These are phyloP conservation scores for Bagarius yarrelli DNA, from an alignment of 2,113 vertebrate genomes.

Conservation along the genomic window DNA sequence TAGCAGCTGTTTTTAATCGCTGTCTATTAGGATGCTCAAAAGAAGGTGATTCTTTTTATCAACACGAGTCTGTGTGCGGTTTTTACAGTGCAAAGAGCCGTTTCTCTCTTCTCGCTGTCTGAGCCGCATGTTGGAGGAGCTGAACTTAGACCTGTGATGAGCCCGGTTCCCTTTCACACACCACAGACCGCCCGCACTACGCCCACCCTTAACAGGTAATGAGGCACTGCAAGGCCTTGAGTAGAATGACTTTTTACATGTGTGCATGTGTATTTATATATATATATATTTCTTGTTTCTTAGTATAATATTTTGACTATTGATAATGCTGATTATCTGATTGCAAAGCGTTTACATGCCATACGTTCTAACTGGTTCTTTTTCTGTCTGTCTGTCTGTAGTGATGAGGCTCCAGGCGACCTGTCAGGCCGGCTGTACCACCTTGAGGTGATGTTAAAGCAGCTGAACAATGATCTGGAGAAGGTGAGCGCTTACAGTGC, in stretches of 20 bases:
- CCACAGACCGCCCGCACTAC: constrained; percentile 81
- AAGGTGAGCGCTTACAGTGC: constrained; percentile 69
- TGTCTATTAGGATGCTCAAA: too few relatives aligned
- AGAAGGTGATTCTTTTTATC: too few relatives aligned
- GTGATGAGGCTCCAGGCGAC: constrained; percentile 76
- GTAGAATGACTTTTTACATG: background rate
- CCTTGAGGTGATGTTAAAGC: constrained; percentile 86
- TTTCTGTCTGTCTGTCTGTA: constrained; percentile 55
- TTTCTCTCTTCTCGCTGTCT: constrained; percentile 84
- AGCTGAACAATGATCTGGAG: constrained; percentile 86
- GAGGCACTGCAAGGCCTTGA: background rate
- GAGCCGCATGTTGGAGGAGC: constrained; percentile 70
- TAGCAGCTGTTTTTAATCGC: too few relatives aligned
- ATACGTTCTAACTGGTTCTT: background rate
- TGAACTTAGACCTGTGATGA: constrained; percentile 70
- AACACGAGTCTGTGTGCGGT: background rate
- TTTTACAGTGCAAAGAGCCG: constrained; percentile 81
- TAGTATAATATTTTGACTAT: background rate
- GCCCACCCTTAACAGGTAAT: constrained; percentile 77
- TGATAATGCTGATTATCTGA: background rate
- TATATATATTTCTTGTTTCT: background rate
- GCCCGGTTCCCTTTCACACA: constrained; percentile 77
- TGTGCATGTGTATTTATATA: background rate
- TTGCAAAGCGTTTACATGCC: background rate
- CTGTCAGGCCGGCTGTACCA: constrained; percentile 84